Evolutionary conservation across 1,140 invertebrate genomes (phyloP), one percentile per base, ranked within the genome.

Genomic region (Drosophila saltans): DNA sequence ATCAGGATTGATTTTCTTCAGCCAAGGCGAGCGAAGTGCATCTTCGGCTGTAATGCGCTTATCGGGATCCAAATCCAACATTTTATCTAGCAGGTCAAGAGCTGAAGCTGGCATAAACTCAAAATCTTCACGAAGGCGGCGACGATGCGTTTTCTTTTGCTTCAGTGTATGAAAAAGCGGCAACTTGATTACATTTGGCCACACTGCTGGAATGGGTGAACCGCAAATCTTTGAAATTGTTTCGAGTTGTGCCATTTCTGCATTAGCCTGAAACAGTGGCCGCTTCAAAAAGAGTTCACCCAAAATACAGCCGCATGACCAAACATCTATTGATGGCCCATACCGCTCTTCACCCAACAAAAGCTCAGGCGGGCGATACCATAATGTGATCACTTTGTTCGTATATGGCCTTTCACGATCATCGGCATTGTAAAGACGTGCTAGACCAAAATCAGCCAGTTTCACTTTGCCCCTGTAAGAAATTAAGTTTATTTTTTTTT

Each of bases 231-330:
- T 94, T 1, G 98, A 98, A 86, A 99, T 99, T 81, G 97, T 95
- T 91, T 99, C 98, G 56, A 99, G 92, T 92, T 99, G 98, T 91
- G 96, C 95, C 94, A 98, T 95, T 93, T 99, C 99, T 48, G 96
- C 94, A 92, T 97, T 98, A 1, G 97, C 98, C 95, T 97, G 92
- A 93, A 99, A 99, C 33, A 99, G 94, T 4, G 99, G 98, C 86
- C 98, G 97, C 90, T 98, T 99, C 2, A 96, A 95, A 92, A 99
- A 99, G 39, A 99, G 93, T 94, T 99, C 99, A 1, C 98, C 99
- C 33, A 99, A 94, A 85, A 99, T 99, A 92, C 99, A 99, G 28
- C 99, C 99, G 93, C 98, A 99, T 89, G 98, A 99, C 99, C 99
- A 99, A 11, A 99, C 97, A 93, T 99, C 99, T 79, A 99, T 98